These are phyloP conservation scores for Calliphora vicina DNA, from an alignment of 1,140 invertebrate species.

Conservation along the genomic window DNA sequence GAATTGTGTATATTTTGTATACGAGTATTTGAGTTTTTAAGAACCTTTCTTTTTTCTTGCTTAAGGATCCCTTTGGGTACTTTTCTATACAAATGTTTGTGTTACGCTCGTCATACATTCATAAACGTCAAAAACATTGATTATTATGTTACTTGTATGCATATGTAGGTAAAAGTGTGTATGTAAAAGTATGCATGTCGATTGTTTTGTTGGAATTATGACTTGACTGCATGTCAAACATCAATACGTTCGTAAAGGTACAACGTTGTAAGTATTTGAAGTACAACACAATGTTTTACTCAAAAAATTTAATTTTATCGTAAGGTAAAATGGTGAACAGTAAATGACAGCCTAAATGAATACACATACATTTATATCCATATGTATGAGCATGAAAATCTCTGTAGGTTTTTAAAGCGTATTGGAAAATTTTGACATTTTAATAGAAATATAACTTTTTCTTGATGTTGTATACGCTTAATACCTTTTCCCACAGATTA, in stretches of 20 bases:
- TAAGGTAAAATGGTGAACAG: not conserved
- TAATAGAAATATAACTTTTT: not conserved
- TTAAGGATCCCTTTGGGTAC: not conserved
- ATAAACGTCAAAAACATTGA: slow-evolving; percentile 13
- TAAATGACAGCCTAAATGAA: not conserved
- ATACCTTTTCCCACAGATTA: not conserved
- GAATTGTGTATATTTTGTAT: not conserved
- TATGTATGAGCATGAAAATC: not conserved
- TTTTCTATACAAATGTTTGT: not conserved
- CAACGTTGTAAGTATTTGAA: not conserved
- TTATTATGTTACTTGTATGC: not conserved
- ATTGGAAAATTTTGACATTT: not conserved
- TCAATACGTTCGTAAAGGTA: not conserved
- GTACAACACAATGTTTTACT: not conserved
- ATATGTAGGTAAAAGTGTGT: not conserved
- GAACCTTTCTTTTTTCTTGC: not conserved
- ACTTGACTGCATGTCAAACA: slow-evolving; percentile 9
- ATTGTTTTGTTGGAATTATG: slow-evolving; percentile 4
- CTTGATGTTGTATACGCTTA: too few species aligned
- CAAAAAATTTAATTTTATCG: not conserved
- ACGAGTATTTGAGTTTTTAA: not conserved
- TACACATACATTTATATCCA: too few species aligned
- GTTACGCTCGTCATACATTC: not conserved
- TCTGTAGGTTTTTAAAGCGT: not conserved
- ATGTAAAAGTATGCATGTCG: not conserved